These are phyloP conservation scores for Himalopsyche phryganea DNA, from an alignment of 1,140 invertebrate species.

Conservation along the genomic window DNA sequence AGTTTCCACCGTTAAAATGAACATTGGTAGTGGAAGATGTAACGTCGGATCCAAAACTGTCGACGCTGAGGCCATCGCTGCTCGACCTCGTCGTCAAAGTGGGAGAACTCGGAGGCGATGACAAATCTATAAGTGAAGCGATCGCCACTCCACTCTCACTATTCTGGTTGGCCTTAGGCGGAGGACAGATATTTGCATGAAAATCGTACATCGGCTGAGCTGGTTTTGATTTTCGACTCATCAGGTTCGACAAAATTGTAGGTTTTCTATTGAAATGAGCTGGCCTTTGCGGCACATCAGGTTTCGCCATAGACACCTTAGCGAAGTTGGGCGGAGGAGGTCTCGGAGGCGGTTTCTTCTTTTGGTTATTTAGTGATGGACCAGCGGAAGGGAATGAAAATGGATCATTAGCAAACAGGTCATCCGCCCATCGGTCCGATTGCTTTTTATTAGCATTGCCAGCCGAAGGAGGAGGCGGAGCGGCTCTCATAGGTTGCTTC, in stretches of 20 bases:
- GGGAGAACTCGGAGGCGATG: constrained; percentile 67
- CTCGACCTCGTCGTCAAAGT: constrained; percentile 69
- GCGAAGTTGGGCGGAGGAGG: constrained; percentile 53
- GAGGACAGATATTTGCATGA: constrained; percentile 23
- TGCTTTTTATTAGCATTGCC: constrained; percentile 39
- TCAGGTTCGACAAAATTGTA: constrained; percentile 49
- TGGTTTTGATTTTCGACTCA: constrained; percentile 32
- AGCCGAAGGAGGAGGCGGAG: constrained; percentile 42
- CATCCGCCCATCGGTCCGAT: constrained; percentile 45
- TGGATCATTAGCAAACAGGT: constrained; percentile 46
- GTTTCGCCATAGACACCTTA: constrained; percentile 34
- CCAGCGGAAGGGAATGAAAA: constrained; percentile 33
- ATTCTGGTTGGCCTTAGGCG: constrained; percentile 12
- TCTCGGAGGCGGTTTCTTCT: constrained; percentile 53
- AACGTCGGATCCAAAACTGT: constrained; percentile 71
- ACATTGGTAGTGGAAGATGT: constrained; percentile 55
- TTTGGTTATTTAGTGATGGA: constrained; percentile 36
- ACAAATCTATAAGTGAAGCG: constrained; percentile 57
- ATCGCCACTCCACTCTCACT: constrained; percentile 28
- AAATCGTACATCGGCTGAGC: constrained; percentile 19
- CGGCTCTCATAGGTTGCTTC: constrained; percentile 47
- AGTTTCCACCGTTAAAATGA: constrained; percentile 60
- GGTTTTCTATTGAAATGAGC: constrained; percentile 50
- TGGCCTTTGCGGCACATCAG: constrained; percentile 44
- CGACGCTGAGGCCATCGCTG: constrained; percentile 68